These are phyloP conservation scores for Tetramorium simillimum DNA, from an alignment of 1,140 invertebrate species.

Conservation along the genomic window DNA sequence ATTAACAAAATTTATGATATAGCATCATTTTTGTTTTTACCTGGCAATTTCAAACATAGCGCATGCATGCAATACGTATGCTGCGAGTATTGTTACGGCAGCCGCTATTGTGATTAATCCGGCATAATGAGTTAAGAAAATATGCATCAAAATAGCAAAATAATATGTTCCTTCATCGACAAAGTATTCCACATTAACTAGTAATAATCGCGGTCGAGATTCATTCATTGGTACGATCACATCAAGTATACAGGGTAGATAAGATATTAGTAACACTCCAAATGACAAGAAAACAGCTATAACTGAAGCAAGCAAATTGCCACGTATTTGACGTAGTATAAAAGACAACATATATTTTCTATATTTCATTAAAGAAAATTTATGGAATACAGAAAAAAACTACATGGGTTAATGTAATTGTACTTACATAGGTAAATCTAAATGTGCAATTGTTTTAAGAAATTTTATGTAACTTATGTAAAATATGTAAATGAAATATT, in stretches of 20 bases:
- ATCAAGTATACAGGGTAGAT: not conserved
- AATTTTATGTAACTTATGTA: not conserved
- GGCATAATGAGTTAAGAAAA: not conserved
- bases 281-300: not conserved
- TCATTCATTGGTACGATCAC: constrained; percentile 33
- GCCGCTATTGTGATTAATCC: not conserved
- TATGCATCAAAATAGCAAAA: not conserved
- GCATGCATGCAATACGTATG: not conserved
- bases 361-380: not conserved
- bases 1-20: not conserved
- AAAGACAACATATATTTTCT: not conserved
- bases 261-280: not conserved
- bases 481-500: not conserved
- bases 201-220: not conserved
- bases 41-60: constrained; percentile 38
- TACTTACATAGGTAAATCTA: not conserved
- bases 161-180: constrained; percentile 1
- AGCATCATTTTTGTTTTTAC: not conserved
- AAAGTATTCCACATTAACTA: not conserved
- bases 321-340: not conserved
- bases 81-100: not conserved
- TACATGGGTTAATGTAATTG: not conserved
- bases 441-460: not conserved
- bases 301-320: constrained; percentile 20
- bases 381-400: too few relatives aligned